Base-by-base conservation (phyloP, 2,888 invertebrate genomes). In the Tyria jacobaeae region DNA sequence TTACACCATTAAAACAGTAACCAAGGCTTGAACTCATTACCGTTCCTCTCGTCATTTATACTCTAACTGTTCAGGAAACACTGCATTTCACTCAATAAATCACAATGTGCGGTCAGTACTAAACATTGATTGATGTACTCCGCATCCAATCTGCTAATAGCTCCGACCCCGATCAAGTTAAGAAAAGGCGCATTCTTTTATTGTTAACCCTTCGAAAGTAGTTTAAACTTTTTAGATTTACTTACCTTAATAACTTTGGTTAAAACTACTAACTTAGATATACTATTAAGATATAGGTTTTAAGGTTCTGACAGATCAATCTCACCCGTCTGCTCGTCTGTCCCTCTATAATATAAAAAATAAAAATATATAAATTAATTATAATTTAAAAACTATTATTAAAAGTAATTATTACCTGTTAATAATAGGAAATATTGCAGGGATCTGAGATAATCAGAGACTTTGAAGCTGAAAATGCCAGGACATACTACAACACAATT, bases 101-200 rank as follows among this genome's bases (percentile, higher is more conserved):
- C 78, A 76, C 76, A 53, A 56, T 39, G 66, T 68, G 76, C 67
- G 72, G 76, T 75, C 76, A 73, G 66, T 73, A 60, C 70, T 64
- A 63, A 71, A 76, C 79, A 72, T 73, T 82, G 82, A 82, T 82
- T 77, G 82, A 80, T 79, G 80, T 70, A 62, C 64, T 68, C 57
- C 72, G 71, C 73, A 78, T 81, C 73, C 85, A 86, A 86, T 86
- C 82, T 75, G 82, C 84, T 86, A 86, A 86, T 76, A 78, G 78
- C 73, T 63, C 34, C 76, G 78, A 82, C 84, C 84, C 70, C 80
- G 69, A 83, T 85, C 84, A 81, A 82, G 79, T 85, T 83, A 81
- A 82, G 79, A 75, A 78, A 77, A 84, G 84, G 71, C 66, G 66
- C 71, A 75, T 80, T 80, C 83, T 83, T 82, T 77, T 74, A 75